These are phyloP conservation scores for Nephrotoma appendiculata DNA, from an alignment of 2,888 invertebrate genomes.

Conservation along the genomic window DNA sequence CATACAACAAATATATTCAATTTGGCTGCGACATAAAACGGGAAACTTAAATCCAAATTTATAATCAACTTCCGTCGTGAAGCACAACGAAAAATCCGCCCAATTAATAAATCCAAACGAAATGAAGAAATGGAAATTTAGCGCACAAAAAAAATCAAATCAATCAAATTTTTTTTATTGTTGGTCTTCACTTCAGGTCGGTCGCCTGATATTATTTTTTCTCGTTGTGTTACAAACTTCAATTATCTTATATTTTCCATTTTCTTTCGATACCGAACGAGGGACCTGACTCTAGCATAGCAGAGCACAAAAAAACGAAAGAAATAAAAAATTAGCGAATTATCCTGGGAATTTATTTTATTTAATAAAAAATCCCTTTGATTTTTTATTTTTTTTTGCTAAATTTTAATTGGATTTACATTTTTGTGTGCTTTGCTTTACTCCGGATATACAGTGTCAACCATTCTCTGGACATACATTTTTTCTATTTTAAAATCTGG, in stretches of 20 bases:
- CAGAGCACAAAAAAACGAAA: background rate
- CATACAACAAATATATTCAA: too few relatives aligned
- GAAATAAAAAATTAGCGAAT: background rate
- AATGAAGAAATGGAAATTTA: background rate
- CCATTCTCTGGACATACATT: background rate
- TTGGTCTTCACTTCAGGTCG: background rate
- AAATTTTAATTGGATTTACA: background rate
- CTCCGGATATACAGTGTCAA: background rate
- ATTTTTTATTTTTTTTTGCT: background rate
- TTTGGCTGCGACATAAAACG: background rate
- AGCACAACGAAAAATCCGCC: background rate
- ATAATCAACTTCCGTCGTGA: background rate
- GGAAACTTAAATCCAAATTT: background rate
- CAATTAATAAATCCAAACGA: background rate
- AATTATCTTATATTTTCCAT: background rate
- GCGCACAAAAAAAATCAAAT: background rate
- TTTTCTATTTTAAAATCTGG: background rate
- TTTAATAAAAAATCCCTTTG: background rate
- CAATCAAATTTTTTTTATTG: background rate
- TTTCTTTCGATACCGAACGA: background rate
- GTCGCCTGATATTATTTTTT: background rate
- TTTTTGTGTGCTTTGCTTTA: background rate
- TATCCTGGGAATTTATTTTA: background rate
- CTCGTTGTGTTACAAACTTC: background rate
- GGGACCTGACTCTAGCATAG: background rate